phyloP scores from a whole-genome alignment of 2,797 vertebrate genomes.

The Tarsius wallacei region DNA sequence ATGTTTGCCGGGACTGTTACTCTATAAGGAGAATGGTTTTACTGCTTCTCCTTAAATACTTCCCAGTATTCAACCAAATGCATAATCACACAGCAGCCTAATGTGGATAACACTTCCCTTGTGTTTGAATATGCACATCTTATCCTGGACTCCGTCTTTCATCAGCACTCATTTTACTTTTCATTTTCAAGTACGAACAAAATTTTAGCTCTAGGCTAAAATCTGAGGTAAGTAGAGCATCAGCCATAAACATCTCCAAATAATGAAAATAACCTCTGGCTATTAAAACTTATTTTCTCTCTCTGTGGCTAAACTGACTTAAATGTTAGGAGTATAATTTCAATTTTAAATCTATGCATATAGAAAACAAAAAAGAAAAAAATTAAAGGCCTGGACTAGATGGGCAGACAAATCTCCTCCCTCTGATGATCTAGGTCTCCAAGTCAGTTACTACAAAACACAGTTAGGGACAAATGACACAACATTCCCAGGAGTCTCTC shows the following conservation, averaged over 20 bases:
- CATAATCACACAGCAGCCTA: neutral
- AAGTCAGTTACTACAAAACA: neutral
- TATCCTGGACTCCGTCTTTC: neutral
- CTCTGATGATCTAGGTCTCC: neutral
- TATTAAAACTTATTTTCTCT: neutral
- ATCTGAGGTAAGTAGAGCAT: neutral
- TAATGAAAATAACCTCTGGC: conserved; percentile 31
- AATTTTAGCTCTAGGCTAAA: conserved; percentile 4
- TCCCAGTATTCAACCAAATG: neutral
- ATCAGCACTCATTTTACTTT: neutral
- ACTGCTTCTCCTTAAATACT: neutral
- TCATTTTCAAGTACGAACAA: conserved; percentile 52
- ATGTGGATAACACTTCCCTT: neutral
- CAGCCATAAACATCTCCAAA: neutral
- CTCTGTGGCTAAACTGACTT: neutral
- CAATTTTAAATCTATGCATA: neutral
- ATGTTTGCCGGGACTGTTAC: neutral
- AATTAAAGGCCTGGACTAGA: neutral
- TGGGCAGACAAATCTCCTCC: neutral
- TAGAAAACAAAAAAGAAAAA: neutral
- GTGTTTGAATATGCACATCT: neutral
- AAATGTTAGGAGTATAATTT: neutral
- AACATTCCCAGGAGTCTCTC: neutral
- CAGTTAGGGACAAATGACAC: rapidly evolving
- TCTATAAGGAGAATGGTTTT: neutral